A percentile compares a stretch with the other conserved stretches of the same genome.
Evolutionary conservation across 2,888 invertebrate genomes (phyloP).

Genomic region (Pristionchus exspectatus): DNA sequence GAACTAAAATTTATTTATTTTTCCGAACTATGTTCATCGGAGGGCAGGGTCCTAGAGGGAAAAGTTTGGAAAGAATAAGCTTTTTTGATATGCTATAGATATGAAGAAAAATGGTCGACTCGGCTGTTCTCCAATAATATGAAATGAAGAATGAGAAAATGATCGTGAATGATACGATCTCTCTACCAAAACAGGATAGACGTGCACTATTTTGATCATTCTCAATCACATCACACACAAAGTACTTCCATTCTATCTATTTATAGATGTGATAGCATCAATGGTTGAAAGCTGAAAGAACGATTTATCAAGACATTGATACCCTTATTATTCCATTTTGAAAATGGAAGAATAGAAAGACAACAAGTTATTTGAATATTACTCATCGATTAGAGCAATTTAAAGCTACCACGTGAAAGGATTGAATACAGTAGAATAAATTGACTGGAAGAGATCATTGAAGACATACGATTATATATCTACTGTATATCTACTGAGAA

Average conservation of each 20-base stretch:
- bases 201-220: neutral
- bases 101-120: neutral
- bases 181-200: neutral
- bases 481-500: neutral
- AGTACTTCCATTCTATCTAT: slow-evolving; percentile 37
- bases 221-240: slow-evolving; percentile 13
- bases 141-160: neutral
- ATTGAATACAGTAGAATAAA: slow-evolving; percentile 17
- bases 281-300: neutral
- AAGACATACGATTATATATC: neutral
- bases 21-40: no score
- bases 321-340: slow-evolving; percentile 41
- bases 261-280: neutral
- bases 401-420: slow-evolving; percentile 47
- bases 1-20: no score
- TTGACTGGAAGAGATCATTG: slow-evolving; percentile 18
- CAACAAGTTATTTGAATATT: neutral
- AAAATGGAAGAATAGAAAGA: slow-evolving; percentile 22
- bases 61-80: neutral
- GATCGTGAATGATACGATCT: slow-evolving; percentile 1
- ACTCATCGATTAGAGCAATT: neutral
- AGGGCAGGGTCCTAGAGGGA: neutral
- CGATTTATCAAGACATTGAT: slow-evolving; percentile 42
- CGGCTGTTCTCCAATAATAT: neutral
- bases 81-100: neutral